These are phyloP conservation scores for Donacobius atricapilla DNA, from an alignment of 2,113 vertebrate species.

Conservation along the genomic window DNA sequence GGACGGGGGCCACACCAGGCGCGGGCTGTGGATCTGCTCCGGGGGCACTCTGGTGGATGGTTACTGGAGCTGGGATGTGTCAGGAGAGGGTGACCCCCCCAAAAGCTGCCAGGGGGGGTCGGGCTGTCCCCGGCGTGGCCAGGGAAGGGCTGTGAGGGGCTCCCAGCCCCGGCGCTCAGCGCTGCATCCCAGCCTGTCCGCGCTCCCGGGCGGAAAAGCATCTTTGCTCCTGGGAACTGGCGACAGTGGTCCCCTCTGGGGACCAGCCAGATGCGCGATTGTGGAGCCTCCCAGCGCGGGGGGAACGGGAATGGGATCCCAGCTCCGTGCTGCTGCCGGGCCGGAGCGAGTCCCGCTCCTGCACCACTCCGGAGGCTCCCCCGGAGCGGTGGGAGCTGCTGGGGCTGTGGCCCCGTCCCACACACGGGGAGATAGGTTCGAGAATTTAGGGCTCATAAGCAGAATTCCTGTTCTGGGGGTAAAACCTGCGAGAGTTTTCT, in stretches of 20 bases:
- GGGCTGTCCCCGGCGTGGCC: accelerated
- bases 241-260: neutral
- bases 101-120: neutral
- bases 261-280: neutral
- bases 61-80: neutral
- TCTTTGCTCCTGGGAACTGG: neutral
- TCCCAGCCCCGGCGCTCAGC: accelerated
- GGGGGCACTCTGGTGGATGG: accelerated
- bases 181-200: neutral
- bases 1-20: neutral
- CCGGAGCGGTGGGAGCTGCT: accelerated
- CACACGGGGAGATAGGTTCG: accelerated
- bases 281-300: accelerated
- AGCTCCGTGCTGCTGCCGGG: accelerated
- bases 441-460: neutral
- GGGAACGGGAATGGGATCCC: accelerated
- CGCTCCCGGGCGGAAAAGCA: accelerated
- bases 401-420: neutral
- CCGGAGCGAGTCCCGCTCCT: accelerated
- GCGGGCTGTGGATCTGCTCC: accelerated
- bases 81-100: neutral
- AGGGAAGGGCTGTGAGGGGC: neutral
- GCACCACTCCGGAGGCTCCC: accelerated
- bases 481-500: neutral
- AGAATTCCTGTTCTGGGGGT: neutral